These are phyloP conservation scores for Imbricaverruca yamaguchii DNA, from an alignment of 2,888 invertebrate species.

Conservation along the genomic window DNA sequence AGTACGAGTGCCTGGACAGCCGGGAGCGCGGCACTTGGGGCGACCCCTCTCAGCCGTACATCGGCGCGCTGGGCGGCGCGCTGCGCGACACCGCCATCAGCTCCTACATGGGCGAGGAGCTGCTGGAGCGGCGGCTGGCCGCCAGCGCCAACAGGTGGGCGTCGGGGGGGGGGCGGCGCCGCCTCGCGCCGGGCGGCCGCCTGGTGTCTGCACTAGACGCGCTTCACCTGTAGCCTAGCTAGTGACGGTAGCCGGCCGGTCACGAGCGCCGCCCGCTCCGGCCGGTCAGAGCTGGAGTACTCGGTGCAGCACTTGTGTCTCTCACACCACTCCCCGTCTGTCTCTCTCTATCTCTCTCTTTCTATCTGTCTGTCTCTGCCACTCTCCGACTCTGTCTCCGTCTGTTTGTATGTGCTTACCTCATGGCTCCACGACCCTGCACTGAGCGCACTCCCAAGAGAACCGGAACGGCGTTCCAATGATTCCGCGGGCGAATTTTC, in stretches of 20 bases:
- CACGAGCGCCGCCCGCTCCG: background rate
- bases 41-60: conserved; percentile 7
- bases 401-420: no score
- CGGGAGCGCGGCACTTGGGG: background rate
- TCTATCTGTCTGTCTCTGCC: conserved; percentile 15
- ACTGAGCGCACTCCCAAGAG: no score
- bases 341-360: conserved; percentile 24
- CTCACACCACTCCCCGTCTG: background rate
- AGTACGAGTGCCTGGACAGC: conserved; percentile 1
- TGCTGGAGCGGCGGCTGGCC: conserved; percentile 30
- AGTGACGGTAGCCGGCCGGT: background rate
- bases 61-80: conserved; percentile 26
- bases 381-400: background rate
- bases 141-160: conserved; percentile 30
- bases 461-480: no score
- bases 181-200: no score
- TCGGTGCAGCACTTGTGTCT: background rate
- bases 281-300: background rate
- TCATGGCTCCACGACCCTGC: no score
- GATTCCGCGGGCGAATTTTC: no score
- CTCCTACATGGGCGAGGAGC: conserved; percentile 32
- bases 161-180: no score
- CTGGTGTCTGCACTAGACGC: background rate
- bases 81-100: conserved; percentile 35
- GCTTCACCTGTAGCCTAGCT: background rate